phyloP scores from a whole-genome alignment of 2,888 invertebrate species.

The Anagyrus pseudococci region DNA sequence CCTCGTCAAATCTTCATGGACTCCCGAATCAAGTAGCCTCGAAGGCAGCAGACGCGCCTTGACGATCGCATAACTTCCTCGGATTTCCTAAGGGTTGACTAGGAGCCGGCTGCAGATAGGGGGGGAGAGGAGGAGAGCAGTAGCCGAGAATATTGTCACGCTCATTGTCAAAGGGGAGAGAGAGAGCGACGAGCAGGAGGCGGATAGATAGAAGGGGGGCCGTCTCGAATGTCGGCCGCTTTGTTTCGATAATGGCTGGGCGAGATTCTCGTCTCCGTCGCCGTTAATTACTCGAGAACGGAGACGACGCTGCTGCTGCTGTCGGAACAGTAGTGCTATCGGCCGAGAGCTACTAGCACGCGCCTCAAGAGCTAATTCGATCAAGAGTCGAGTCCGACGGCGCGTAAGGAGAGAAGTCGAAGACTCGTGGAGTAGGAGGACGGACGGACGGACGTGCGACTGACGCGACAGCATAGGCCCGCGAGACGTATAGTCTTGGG shows the following conservation, averaged over 20 bases:
- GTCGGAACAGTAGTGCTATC: constrained; percentile 49
- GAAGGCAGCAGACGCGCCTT: no score
- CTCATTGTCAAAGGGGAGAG: constrained; percentile 33
- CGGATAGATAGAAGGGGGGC: neutral
- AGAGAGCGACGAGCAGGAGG: constrained; percentile 12
- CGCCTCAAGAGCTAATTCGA: constrained; percentile 60
- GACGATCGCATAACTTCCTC: no score
- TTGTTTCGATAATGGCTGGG: constrained; percentile 54
- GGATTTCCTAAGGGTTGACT: no score
- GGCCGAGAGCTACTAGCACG: constrained; percentile 53
- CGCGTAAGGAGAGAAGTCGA: constrained; percentile 45
- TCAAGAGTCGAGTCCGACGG: constrained; percentile 57
- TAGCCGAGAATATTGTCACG: no score
- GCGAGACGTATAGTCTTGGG: no score
- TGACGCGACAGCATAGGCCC: neutral
- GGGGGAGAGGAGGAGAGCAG: constrained; percentile 2
- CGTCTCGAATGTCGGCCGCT: constrained; percentile 38
- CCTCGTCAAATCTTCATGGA: no score
- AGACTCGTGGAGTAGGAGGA: no score
- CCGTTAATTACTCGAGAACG: constrained; percentile 61
- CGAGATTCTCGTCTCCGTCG: constrained; percentile 45
- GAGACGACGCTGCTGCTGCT: constrained; percentile 12
- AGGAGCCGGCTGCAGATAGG: neutral
- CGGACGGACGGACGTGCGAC: no score
- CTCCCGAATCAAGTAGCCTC: no score